These are phyloP conservation scores for Melikaiella ostensackeni DNA, from an alignment of 2,888 invertebrate species.

Conservation along the genomic window DNA sequence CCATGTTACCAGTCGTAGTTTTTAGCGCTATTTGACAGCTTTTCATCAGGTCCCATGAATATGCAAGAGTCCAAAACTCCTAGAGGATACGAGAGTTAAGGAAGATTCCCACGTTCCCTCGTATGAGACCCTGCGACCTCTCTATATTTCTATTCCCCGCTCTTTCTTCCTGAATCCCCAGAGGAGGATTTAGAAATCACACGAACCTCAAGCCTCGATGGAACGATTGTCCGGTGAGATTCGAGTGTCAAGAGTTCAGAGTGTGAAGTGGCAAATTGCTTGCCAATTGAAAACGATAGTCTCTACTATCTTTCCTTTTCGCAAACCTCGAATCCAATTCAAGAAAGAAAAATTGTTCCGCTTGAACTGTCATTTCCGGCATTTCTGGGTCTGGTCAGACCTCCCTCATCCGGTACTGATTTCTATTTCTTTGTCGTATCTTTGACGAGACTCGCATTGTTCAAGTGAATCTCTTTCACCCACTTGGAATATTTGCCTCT, in stretches of 20 bases:
- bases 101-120: constrained; percentile 43
- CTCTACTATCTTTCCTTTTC: constrained; percentile 12
- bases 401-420: constrained; percentile 65
- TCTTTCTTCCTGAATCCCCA: constrained; percentile 8
- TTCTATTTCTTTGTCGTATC: constrained; percentile 64
- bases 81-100: constrained; percentile 13
- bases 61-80: constrained; percentile 22
- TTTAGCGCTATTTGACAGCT: neutral
- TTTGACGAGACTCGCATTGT: constrained; percentile 52
- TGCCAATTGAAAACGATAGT: constrained; percentile 13
- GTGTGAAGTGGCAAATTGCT: constrained; percentile 29
- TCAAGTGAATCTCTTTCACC: constrained; percentile 49
- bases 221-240: constrained; percentile 21
- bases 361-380: constrained; percentile 55
- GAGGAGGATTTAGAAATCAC: constrained; percentile 37
- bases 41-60: constrained; percentile 20
- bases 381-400: constrained; percentile 55
- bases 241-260: constrained; percentile 25
- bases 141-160: constrained; percentile 30
- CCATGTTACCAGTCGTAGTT: too few relatives aligned
- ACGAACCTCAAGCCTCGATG: constrained; percentile 7
- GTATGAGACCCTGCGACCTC: constrained; percentile 41
- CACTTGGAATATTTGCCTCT: constrained; percentile 48
- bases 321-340: constrained; percentile 14
- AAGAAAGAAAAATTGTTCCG: constrained; percentile 35